Evolutionary conservation across 2,113 vertebrate species (phyloP).

Genomic region (Grammatotria lemairii): DNA sequence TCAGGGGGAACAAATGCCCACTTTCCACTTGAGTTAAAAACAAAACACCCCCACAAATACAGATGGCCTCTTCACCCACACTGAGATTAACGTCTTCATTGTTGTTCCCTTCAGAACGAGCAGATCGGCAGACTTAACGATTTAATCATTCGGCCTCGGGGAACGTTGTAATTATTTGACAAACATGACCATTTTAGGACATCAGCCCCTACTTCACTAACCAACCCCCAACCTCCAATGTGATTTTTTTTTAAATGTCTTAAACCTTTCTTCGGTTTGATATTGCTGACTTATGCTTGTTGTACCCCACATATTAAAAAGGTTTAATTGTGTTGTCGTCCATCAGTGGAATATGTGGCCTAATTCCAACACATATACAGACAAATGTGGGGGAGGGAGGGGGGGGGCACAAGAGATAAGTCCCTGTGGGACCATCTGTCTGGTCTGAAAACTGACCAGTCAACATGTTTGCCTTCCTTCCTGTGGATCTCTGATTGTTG

Average conservation of each 20-base stretch:
- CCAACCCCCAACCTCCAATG: neutral
- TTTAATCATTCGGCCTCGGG: neutral
- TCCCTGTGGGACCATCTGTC: slow-evolving; percentile 63
- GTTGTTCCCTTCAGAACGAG: neutral
- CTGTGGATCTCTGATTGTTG: neutral
- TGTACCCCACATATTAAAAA: neutral
- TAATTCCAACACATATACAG: slow-evolving; percentile 28
- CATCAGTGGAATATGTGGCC: slow-evolving; percentile 32
- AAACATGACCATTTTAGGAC: neutral
- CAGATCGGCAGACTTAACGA: neutral
- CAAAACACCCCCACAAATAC: neutral
- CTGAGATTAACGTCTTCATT: neutral
- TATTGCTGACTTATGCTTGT: neutral
- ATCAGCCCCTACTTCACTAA: neutral
- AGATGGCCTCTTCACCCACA: neutral
- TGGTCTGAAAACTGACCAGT: slow-evolving; percentile 15
- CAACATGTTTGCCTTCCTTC: slow-evolving; percentile 20
- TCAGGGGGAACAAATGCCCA: neutral
- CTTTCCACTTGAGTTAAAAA: neutral
- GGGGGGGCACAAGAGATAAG: slow-evolving; percentile 19
- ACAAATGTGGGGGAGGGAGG: neutral
- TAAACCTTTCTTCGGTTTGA: neutral
- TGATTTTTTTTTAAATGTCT: neutral
- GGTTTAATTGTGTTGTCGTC: neutral
- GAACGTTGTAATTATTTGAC: neutral